phyloP scores from a whole-genome alignment of 2,113 vertebrate genomes.

The Callithrix jacchus region DNA sequence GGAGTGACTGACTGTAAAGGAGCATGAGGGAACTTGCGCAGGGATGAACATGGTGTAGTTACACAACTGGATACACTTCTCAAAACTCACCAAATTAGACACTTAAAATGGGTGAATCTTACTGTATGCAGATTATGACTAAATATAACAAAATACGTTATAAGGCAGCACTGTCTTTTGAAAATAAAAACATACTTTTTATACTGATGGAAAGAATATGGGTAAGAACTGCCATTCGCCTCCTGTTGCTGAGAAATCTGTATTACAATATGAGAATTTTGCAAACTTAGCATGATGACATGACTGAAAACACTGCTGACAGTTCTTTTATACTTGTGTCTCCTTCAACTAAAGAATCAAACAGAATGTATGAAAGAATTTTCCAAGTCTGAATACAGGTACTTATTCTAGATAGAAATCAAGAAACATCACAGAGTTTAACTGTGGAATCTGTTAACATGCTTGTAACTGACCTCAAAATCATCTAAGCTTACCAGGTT shows the following conservation, averaged over 20 bases:
- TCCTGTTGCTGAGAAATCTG: not conserved
- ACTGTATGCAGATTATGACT: not conserved
- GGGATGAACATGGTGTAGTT: not conserved
- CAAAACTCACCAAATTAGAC: not conserved
- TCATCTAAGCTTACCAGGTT: not conserved
- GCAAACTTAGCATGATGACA: not conserved
- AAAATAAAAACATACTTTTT: not conserved
- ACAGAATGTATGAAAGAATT: not conserved
- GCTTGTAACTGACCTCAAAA: not conserved
- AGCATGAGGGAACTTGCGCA: not conserved
- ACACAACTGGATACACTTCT: not conserved
- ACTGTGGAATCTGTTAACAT: not conserved
- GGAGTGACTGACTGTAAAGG: not conserved
- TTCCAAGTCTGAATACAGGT: not conserved
- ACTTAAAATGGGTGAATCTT: not conserved
- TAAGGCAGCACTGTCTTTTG: not conserved
- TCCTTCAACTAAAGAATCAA: conserved; percentile 12
- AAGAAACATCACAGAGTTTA: conserved; percentile 4
- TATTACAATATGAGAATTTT: not conserved
- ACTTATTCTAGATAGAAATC: conserved; percentile 23
- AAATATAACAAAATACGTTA: not conserved
- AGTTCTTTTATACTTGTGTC: not conserved
- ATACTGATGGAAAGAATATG: not conserved
- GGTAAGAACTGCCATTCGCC: not conserved
- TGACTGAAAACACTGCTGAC: not conserved